Conservation (phyloP, 2,888 invertebrate species). For the Deroplatys truncata region DNA sequence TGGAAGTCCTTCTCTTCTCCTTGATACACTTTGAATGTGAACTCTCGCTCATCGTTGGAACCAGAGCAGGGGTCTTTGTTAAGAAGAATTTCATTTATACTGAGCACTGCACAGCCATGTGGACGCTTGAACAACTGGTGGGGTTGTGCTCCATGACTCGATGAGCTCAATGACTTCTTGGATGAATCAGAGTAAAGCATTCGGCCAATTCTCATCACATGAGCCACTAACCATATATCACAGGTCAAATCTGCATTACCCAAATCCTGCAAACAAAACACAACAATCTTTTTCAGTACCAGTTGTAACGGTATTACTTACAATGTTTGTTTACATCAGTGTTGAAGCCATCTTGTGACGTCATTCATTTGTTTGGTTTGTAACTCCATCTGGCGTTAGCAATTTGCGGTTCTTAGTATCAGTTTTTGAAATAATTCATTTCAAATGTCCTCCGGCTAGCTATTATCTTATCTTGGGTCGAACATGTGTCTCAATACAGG, state of each 20-base stretch:
- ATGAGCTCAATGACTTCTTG: conserved; percentile 46
- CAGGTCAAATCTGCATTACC: conserved; percentile 79
- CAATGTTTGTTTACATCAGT: no score
- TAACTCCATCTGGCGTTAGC: no score
- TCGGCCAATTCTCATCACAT: conserved; percentile 84
- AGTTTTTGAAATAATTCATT: no score
- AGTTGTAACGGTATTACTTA: no score
- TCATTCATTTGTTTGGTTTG: no score
- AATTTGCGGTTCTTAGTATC: no score
- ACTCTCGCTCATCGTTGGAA: conserved; percentile 51
- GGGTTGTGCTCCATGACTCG: conserved; percentile 19
- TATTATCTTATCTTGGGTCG: no score
- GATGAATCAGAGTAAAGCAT: conserved; percentile 66
- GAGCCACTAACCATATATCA: conserved; percentile 84
- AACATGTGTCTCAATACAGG: no score
- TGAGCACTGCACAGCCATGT: conserved; percentile 80
- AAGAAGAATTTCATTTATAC: conserved; percentile 55
- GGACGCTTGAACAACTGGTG: conserved; percentile 55
- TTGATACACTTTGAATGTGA: conserved; percentile 77
- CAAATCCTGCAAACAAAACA: conserved; percentile 56
- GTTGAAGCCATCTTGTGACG: no score
- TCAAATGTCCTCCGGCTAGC: no score
- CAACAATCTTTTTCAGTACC: no score
- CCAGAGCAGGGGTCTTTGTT: conserved; percentile 25
- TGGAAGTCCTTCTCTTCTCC: conserved; percentile 86